Evolutionary conservation across 2,113 vertebrate genomes (phyloP).

Genomic region (Lonchura striata): DNA sequence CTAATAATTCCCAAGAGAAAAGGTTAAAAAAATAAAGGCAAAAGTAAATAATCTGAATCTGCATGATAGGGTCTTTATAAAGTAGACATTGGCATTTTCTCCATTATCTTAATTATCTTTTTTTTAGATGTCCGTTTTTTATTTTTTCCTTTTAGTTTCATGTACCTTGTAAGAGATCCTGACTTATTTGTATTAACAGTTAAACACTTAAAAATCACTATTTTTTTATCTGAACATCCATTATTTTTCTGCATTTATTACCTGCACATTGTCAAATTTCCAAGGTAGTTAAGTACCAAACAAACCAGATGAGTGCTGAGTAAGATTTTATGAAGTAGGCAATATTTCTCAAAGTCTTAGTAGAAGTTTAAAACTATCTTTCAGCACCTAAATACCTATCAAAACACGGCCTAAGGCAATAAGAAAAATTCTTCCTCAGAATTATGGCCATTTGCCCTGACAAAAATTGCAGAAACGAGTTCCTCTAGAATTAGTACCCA

Average conservation of each 20-base stretch:
- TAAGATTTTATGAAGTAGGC: neutral
- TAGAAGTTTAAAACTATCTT: neutral
- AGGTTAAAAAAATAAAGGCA: neutral
- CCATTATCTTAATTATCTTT: neutral
- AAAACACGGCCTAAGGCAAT: neutral
- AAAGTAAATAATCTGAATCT: neutral
- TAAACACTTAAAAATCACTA: neutral
- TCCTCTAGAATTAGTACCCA: neutral
- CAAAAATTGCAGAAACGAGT: slow-evolving; percentile 1
- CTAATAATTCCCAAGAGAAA: neutral
- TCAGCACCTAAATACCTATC: neutral
- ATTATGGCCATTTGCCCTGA: neutral
- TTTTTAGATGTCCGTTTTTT: neutral
- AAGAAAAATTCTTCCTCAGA: neutral
- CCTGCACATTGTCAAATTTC: neutral
- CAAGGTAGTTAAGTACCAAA: neutral
- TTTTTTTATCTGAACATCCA: neutral
- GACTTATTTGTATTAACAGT: neutral
- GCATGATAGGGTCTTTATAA: neutral
- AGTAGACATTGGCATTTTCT: neutral
- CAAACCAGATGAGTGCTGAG: neutral
- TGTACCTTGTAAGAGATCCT: neutral
- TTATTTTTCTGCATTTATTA: slow-evolving; percentile 13
- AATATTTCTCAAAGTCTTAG: neutral
- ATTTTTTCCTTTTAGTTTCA: neutral